Percentiles rank a stretch among this genome's conserved stretches.
These are phyloP conservation scores for Pachypanchax playfairii DNA, from an alignment of 2,113 vertebrate genomes.

Conservation along the genomic window DNA sequence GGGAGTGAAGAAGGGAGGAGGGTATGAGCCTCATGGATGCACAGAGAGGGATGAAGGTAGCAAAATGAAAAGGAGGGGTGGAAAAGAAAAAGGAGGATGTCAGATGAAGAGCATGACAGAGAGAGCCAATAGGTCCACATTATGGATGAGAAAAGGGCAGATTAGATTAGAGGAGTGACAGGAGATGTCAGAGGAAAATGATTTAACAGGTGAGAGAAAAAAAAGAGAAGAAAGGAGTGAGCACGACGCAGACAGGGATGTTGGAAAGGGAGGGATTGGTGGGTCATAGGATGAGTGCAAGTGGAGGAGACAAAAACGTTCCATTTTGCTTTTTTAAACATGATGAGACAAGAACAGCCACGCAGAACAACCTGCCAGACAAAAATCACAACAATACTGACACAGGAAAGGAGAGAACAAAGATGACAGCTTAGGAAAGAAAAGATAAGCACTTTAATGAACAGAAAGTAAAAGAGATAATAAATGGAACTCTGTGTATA, in stretches of 20 bases:
- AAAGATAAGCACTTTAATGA: constrained; percentile 7
- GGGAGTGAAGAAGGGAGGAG: constrained; percentile 13
- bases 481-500: constrained; percentile 35
- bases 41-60: constrained; percentile 21
- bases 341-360: constrained; percentile 65
- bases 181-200: constrained; percentile 3
- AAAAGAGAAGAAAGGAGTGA: constrained; percentile 10
- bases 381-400: constrained; percentile 30
- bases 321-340: constrained; percentile 64
- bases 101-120: constrained; percentile 16
- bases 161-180: constrained; percentile 13
- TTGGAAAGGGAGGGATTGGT: constrained; percentile 13
- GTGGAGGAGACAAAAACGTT: constrained; percentile 73
- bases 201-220: background rate
- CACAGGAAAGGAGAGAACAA: constrained; percentile 6
- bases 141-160: constrained; percentile 10
- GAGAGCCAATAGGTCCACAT: background rate
- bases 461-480: constrained; percentile 20
- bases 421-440: constrained; percentile 20
- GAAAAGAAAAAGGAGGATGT: constrained; percentile 16
- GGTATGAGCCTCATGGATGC: constrained; percentile 1
- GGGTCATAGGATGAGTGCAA: constrained; percentile 27
- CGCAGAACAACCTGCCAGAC: constrained; percentile 62
- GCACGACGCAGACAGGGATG: constrained; percentile 28
- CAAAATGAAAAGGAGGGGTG: constrained; percentile 1